Percentiles rank a stretch among this genome's conserved stretches.
Conservation (phyloP, 2,113 vertebrate genomes). For the Perca fluviatilis region DNA sequence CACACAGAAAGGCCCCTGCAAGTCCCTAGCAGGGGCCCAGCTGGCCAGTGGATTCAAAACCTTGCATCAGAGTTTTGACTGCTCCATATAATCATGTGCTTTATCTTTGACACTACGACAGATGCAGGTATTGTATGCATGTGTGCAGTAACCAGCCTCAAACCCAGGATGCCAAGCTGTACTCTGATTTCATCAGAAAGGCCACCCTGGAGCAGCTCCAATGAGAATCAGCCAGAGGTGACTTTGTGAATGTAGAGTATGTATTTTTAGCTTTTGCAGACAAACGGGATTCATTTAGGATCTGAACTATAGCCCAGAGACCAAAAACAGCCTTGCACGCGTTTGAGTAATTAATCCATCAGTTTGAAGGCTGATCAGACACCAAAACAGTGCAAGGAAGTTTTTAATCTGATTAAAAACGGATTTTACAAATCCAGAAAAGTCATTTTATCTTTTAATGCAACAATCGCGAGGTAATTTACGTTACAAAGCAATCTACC, state of each 20-base stretch:
- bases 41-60: neutral
- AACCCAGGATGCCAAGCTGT: constrained; percentile 20
- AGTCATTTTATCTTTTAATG: neutral
- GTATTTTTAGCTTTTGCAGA: constrained; percentile 40
- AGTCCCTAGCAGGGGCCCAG: neutral
- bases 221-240: constrained; percentile 58
- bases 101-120: neutral
- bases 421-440: neutral
- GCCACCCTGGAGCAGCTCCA: constrained; percentile 35
- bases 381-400: neutral
- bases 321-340: neutral
- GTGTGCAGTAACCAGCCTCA: neutral
- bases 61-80: neutral
- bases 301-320: neutral
- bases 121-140: neutral
- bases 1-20: neutral
- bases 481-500: neutral
- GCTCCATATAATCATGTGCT: neutral
- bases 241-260: constrained; percentile 55
- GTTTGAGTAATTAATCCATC: neutral
- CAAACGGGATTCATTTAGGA: neutral
- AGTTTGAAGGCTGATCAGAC: neutral
- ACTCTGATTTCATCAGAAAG: constrained; percentile 20
- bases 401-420: constrained; percentile 1
- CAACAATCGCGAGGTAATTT: neutral